Base-by-base conservation (phyloP, 2,888 invertebrate species). In the Pilophorus perplexus region DNA sequence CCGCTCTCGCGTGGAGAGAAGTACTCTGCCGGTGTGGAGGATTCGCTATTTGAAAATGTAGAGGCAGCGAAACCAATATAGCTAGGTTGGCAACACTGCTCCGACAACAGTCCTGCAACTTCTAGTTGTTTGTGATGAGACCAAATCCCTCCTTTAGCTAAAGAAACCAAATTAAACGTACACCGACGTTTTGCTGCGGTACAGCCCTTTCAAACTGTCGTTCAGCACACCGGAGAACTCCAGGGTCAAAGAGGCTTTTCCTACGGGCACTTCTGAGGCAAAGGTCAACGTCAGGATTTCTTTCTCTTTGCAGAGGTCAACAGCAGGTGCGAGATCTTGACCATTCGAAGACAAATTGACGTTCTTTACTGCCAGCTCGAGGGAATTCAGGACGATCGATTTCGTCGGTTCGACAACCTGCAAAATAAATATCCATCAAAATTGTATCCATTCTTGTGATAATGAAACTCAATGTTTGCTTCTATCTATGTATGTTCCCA, bases 171-270 rank as follows among this genome's bases (percentile, higher is more conserved):
- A 10, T 10, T 6, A 14, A 37, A 16, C 38, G 40, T 42, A 59
- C 59, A 10, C 5, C 8, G 59, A 59, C 20, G 59, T 93, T 80
- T 92, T 93, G 79, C 91, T 93, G 59, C 93, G 85, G 78, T 95
- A 96, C 71, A 95, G 87, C 12, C 96, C 95, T 77, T 90, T 91
- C 90, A 95, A 90, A 78, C 90, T 91, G 75, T 94, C 92, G 76
- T 92, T 92, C 62, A 96, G 83, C 75, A 86, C 86, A 5, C 94
- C 94, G n/a, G 83, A 84, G 76, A 93, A 96, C 68, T 83, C 81
- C 73, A 94, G 81, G 67, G 79, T 78, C 62, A 95, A 78, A 10
- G 75, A 75, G 33, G 78, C 80, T 64, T 81, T 82, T 25, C 86
- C 85, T 12, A 78, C 75, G 0, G 81, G 77, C 38, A 93, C 75